A percentile compares a stretch with the other conserved stretches of the same genome.
phyloP scores from a whole-genome alignment of 2,113 vertebrate genomes.

The Gavia stellata region DNA sequence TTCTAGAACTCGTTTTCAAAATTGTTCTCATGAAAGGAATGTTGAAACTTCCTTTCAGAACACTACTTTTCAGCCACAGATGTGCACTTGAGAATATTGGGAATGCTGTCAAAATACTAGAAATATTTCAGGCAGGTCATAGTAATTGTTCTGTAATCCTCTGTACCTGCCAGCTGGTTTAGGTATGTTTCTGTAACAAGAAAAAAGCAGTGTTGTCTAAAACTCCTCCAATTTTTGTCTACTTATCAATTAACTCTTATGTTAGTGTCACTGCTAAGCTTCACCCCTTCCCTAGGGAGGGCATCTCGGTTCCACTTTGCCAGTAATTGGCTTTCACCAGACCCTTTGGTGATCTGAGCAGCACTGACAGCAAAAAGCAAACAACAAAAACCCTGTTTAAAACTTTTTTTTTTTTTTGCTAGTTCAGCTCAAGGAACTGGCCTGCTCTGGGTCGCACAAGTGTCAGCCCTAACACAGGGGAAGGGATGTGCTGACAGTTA shows the following conservation, averaged over 20 bases:
- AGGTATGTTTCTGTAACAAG: not conserved
- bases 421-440: not conserved
- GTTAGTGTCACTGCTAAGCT: not conserved
- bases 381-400: not conserved
- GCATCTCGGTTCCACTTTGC: not conserved
- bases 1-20: not conserved
- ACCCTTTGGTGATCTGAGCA: not conserved
- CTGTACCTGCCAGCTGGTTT: not conserved
- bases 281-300: not conserved
- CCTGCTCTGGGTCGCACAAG: not conserved
- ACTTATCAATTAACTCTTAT: not conserved
- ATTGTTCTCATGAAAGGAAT: not conserved
- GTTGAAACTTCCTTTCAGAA: not conserved
- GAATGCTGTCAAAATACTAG: not conserved
- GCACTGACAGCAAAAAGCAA: not conserved
- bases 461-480: not conserved
- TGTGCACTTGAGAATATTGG: not conserved
- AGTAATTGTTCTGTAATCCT: not conserved
- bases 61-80: not conserved
- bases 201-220: not conserved
- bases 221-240: not conserved
- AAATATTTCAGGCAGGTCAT: not conserved
- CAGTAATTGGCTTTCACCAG: not conserved
- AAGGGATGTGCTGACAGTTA: not conserved
- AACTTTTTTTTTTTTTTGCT: not conserved